Evolutionary conservation across 53 echinoderm and acorn worm species (phyloP).

Genomic region (Temnopleurus reevesii): DNA sequence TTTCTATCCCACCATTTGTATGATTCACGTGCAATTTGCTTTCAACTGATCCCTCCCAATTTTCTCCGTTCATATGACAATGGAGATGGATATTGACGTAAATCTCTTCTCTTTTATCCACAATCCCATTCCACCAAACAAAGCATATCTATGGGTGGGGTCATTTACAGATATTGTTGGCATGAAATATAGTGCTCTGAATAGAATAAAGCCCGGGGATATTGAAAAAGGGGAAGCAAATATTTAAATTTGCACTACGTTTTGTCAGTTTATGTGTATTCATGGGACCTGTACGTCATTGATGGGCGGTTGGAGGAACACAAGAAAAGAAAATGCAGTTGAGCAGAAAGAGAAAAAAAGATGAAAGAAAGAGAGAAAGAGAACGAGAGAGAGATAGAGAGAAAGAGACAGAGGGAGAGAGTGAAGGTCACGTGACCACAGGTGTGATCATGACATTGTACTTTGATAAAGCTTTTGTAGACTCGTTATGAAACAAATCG

Average conservation of each 20-base stretch:
- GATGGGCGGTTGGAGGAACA: neutral
- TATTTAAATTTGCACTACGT: conserved; percentile 1
- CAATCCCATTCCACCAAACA: neutral
- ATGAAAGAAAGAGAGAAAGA: too few species aligned
- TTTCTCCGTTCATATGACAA: neutral
- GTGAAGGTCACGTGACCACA: neutral
- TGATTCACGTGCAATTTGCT: neutral
- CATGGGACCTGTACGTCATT: neutral
- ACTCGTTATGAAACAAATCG: neutral
- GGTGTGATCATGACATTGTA: conserved; percentile 23
- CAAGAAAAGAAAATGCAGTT: neutral
- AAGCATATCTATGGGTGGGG: neutral
- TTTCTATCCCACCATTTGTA: neutral
- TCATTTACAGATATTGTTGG: neutral
- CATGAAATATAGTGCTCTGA: neutral
- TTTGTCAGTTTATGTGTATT: too few species aligned
- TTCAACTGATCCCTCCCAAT: neutral
- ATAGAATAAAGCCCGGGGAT: neutral
- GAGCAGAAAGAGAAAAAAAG: too few species aligned
- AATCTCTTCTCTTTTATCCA: neutral
- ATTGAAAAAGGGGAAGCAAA: neutral
- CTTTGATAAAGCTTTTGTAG: neutral
- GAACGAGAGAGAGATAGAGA: too few species aligned
- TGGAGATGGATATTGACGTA: neutral
- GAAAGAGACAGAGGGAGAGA: too few species aligned